Evolutionary conservation across 1,140 invertebrate genomes (phyloP).

Genomic region (Schlechtendalia chinensis): DNA sequence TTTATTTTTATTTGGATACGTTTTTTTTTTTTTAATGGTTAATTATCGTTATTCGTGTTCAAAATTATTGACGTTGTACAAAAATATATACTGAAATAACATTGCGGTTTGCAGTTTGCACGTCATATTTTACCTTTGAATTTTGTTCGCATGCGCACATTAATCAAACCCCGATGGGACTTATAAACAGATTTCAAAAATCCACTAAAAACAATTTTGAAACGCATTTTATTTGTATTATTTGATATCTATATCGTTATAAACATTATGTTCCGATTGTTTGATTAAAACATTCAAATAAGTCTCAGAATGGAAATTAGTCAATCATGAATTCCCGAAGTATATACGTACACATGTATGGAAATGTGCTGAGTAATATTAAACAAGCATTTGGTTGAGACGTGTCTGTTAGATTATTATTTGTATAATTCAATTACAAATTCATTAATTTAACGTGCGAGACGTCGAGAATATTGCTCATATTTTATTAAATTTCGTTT

Average conservation of each 20-base stretch:
- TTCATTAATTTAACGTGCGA: neutral
- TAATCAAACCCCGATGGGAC: no score
- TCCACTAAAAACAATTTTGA: neutral
- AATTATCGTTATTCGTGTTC: no score
- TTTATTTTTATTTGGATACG: no score
- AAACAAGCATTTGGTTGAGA: neutral
- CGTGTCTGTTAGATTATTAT: conserved; percentile 4
- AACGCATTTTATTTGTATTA: neutral
- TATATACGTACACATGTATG: neutral
- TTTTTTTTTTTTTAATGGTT: no score
- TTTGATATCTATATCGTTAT: no score
- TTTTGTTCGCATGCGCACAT: no score
- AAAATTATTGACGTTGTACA: no score
- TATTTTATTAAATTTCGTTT: neutral
- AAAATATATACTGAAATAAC: no score
- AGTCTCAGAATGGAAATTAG: conserved; percentile 10
- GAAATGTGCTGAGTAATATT: conserved; percentile 12
- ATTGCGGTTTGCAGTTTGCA: no score
- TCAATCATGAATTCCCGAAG: neutral
- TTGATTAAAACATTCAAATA: conserved; percentile 10
- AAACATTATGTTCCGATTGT: neutral
- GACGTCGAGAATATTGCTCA: neutral
- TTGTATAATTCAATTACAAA: conserved; percentile 20
- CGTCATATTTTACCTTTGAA: no score
- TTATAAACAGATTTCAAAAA: neutral